Conservation (phyloP, 2,888 invertebrate genomes). For the Acanthosepion lycidas region DNA sequence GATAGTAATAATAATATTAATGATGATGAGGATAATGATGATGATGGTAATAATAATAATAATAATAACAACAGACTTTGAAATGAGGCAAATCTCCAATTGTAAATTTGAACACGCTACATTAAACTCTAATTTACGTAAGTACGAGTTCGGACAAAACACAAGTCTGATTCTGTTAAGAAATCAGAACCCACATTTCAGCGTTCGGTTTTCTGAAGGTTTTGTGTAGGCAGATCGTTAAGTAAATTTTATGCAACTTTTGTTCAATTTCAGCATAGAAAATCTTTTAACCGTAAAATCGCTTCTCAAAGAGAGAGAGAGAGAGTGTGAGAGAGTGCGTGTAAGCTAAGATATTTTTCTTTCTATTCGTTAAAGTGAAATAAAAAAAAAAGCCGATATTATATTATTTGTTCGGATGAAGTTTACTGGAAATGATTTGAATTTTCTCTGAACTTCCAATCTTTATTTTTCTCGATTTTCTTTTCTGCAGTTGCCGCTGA, state of each 20-base stretch:
- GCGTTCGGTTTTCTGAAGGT: not conserved
- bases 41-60: too few species aligned
- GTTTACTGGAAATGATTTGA: not conserved
- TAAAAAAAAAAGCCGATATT: not conserved
- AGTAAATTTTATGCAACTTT: not conserved
- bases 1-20: too few species aligned
- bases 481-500: not conserved
- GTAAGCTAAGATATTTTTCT: not conserved
- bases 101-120: not conserved
- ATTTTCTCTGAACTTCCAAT: not conserved
- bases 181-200: not conserved
- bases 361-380: not conserved
- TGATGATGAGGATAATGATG: too few species aligned
- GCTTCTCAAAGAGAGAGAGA: not conserved
- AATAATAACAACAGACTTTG: not conserved
- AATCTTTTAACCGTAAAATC: slow-evolving; percentile 33
- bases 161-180: not conserved
- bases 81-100: not conserved
- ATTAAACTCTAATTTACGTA: not conserved
- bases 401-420: not conserved
- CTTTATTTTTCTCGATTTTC: not conserved
- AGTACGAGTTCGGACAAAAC: not conserved
- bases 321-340: too few species aligned
- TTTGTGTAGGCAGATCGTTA: not conserved
- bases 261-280: not conserved